Percentiles rank a stretch among this genome's conserved stretches.
phyloP scores from a whole-genome alignment of 2,113 vertebrate species.

The Erythrocercus mccallii region DNA sequence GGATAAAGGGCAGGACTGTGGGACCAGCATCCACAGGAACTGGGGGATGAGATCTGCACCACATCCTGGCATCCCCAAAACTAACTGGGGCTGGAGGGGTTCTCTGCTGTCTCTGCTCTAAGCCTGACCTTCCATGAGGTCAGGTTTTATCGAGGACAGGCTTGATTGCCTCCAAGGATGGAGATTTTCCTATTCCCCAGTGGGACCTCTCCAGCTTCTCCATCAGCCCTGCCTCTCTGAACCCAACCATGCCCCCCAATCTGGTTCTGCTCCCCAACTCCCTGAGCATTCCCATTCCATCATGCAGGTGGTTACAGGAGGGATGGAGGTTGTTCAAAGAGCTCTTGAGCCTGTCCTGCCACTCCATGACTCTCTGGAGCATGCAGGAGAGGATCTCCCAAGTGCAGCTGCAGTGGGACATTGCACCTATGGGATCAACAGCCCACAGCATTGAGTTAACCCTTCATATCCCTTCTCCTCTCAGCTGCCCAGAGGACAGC shows the following conservation, averaged over 20 bases:
- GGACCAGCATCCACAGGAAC: not conserved
- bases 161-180: not conserved
- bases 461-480: not conserved
- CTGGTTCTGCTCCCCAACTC: not conserved
- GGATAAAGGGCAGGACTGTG: not conserved
- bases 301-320: not conserved
- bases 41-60: rapidly evolving
- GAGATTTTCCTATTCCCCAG: not conserved
- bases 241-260: rapidly evolving
- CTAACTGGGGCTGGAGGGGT: not conserved
- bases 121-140: not conserved
- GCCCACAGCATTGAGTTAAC: not conserved
- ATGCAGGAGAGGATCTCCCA: not conserved
- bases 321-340: not conserved
- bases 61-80: not conserved
- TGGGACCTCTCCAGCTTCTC: not conserved
- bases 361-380: not conserved
- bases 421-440: rapidly evolving
- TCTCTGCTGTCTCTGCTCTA: not conserved
- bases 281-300: not conserved
- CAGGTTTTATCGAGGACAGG: rapidly evolving
- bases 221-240: not conserved
- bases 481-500: too few relatives aligned
- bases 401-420: not conserved
- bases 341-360: not conserved